Base-by-base conservation (phyloP, 2,113 vertebrate species). In the Bothrops jararaca region DNA sequence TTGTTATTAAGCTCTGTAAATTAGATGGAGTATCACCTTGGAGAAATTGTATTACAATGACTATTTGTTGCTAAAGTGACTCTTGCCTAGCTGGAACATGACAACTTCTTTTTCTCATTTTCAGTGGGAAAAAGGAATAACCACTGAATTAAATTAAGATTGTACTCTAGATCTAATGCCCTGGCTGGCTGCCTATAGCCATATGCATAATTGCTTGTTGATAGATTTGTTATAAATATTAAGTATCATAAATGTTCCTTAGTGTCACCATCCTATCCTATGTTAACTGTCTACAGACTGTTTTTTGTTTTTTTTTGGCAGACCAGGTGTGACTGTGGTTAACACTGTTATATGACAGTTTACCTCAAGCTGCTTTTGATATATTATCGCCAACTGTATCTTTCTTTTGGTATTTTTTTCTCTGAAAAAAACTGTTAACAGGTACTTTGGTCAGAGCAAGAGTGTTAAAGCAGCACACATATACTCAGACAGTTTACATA, bases 321-420 rank as follows among this genome's bases (percentile, higher is more conserved):
- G 94, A 96, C 98, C 98, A 98, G 98, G 98, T 98, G 98, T 97
- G 97, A 96, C 93, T 97, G 98, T 95, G 97, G 98, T 98, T 98
- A 97, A 96, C 54, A 42, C 92, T 64, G 85, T 97, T 97, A 13
- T 90, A 96, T 96, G 97, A 98, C 97, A 98, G 98, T 98, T 98
- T 98, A 98, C 98, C 97, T 97, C 98, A 96, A 93, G 97, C 97
- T 98, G 97, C 96, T 96, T 97, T 97, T 97, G 96, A 97, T 97
- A 95, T 95, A 90, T 58, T 96, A 95, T 96, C 95, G 94, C 93
- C 91, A 93, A 95, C 94, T 97, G 90, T 95, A 93, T 69, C 90
- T 74, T 86, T 50, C 87, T 93, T 60, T 39, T 60, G 52, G 2
- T 45, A 12, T 60, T 89, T 89, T 64, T n/a, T 90, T 69, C 7